Base-by-base conservation (phyloP, 2,888 invertebrate species). In the Drosophila pegasa region DNA sequence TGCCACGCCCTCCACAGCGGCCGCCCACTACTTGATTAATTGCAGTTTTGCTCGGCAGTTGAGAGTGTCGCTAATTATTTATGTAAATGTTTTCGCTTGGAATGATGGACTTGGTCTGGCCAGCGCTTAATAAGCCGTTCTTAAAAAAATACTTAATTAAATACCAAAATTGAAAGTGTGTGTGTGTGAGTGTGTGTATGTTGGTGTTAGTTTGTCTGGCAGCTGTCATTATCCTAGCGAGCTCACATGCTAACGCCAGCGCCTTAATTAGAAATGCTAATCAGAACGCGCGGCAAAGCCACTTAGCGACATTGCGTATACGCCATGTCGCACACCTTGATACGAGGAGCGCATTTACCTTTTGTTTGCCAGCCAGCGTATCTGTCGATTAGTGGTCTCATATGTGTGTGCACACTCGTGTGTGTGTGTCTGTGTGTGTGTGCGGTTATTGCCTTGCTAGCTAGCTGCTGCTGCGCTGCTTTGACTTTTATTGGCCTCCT, bases 231-330 rank as follows among this genome's bases (percentile, higher is more conserved):
- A 89, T 88, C 80, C 86, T 67, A 60, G 74, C 62, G 59, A 45
- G 56, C 78, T 79, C 75, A 75, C 81, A 81, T 81, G 82, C 63
- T 55, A 60, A 59, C 78, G 25, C 43, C 29, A 43, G 16, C 52
- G 56, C 78, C 89, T 78, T 84, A 87, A 84, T 89, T 90, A 85
- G 80, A 89, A 88, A 89, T 88, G 89, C 88, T 90, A 89, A 88
- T 87, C 71, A 90, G 88, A 31, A 70, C 52, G 43, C 51, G 63
- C 55, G 51, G 75, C 31, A 64, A 60, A 78, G 87, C 72, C 58
- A 86, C 85, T 87, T 76, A 76, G 80, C 70, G 50, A 63, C 63
- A 65, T 88, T 88, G 71, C 79, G 75, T 75, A 75, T 76, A 75
- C 79, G 79, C 75, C 73, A 29, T 12, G 65, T 41, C 70, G 67